These are phyloP conservation scores for Delphinus delphis DNA, from an alignment of 2,113 vertebrate genomes.

Conservation along the genomic window DNA sequence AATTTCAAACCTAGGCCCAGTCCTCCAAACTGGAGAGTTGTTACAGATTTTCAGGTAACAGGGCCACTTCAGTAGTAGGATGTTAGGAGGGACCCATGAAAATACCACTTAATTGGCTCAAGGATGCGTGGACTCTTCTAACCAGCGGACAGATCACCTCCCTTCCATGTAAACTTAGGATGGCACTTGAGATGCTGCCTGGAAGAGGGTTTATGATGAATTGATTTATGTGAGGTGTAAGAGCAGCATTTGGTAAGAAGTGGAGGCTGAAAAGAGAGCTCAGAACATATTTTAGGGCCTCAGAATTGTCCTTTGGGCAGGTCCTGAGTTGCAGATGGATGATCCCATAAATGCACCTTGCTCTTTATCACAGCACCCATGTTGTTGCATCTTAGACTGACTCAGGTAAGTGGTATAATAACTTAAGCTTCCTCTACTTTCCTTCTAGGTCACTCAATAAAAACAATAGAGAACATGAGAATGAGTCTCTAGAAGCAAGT, in stretches of 20 bases:
- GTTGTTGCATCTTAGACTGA: conserved; percentile 16
- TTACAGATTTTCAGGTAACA: neutral
- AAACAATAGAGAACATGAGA: neutral
- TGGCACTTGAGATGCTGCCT: neutral
- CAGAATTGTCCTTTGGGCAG: neutral
- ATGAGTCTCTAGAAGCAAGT: neutral
- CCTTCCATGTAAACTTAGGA: neutral
- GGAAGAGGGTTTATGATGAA: neutral
- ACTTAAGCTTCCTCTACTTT: conserved; percentile 45
- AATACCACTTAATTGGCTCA: neutral
- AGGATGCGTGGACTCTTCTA: neutral
- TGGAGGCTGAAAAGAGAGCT: neutral
- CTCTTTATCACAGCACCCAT: neutral
- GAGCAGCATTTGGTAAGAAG: neutral
- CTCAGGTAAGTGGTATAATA: conserved; percentile 57
- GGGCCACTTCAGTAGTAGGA: neutral
- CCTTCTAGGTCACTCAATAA: neutral
- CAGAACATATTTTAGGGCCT: neutral
- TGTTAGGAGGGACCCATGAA: neutral
- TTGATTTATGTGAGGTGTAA: neutral
- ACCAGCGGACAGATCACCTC: neutral
- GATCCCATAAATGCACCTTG: neutral
- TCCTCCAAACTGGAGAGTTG: neutral
- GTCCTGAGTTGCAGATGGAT: neutral
- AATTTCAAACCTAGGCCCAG: neutral